phyloP scores from a whole-genome alignment of 2,113 vertebrate genomes.

The Sterrhoptilus dennistouni region DNA sequence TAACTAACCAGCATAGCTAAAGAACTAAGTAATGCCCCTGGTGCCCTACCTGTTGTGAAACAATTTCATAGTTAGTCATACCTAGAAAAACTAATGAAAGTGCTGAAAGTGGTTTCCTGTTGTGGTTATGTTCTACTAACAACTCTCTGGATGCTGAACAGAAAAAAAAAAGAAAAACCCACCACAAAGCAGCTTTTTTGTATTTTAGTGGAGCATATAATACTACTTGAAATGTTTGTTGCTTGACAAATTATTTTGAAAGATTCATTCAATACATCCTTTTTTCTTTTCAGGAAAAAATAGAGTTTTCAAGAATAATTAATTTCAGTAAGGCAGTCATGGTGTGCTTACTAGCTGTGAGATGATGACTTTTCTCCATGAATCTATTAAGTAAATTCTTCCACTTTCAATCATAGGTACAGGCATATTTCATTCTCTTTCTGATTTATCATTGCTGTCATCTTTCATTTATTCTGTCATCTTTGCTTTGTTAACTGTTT shows the following conservation, averaged over 20 bases:
- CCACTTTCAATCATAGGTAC: not conserved
- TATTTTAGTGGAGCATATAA: not conserved
- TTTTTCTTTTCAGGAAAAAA: not conserved
- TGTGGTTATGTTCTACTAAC: not conserved
- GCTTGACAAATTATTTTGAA: not conserved
- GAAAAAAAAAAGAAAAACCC: not conserved
- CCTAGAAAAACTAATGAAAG: constrained; percentile 7
- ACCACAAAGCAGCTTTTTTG: not conserved
- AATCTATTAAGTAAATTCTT: not conserved
- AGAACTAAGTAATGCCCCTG: not conserved
- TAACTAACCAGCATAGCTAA: not conserved
- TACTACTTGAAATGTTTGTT: not conserved
- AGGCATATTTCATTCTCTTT: not conserved
- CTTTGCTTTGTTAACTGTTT: not conserved
- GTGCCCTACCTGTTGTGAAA: not conserved
- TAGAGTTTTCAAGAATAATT: not conserved
- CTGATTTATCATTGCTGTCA: not conserved
- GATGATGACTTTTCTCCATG: not conserved
- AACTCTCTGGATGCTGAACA: not conserved
- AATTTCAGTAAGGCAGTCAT: not conserved
- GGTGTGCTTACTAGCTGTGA: not conserved
- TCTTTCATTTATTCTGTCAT: not conserved
- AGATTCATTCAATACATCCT: not conserved
- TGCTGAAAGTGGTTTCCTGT: constrained; percentile 7
- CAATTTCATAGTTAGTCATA: not conserved